Base-by-base conservation (phyloP, 2,113 vertebrate species). In the Circaetus gallicus region DNA sequence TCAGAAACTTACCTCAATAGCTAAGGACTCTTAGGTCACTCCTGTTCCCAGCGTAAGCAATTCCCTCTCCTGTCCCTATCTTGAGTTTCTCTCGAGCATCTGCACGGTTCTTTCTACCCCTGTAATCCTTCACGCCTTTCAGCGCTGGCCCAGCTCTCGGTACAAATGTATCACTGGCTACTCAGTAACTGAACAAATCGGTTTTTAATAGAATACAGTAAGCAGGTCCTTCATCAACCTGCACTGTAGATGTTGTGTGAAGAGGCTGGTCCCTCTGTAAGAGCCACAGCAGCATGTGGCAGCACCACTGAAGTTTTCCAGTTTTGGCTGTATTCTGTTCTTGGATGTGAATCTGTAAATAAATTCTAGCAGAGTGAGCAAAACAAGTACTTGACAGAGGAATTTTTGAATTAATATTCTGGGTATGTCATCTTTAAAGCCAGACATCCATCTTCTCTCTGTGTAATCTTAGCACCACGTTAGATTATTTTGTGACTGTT, bases 281-380 rank as follows among this genome's bases (percentile, higher is more conserved):
- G 63, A 89, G 76, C 81, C 77, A 80, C 72, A 55, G 38, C 43
- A 90, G 18, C 79, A 31, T 0, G 17, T 91, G 86, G 83, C 73
- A 95, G 91, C 91, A 96, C 84, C 94, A 67, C 15, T 62, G 58
- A 91, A 80, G n/a, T 74, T 82, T 69, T 61, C 73, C 66, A 61
- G 5, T 87, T 66, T 79, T 47, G 86, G 80, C 66, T 96, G 83
- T 94, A 36, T 80, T 74, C 82, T 94, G 85, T 24, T 82, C 78
- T 88, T 65, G 52, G 73, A 87, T 91, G 85, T 96, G 84, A 96
- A 86, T 81, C 71, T 95, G 78, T 83, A 93, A 97, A 92, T 95
- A 95, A 94, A 89, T 92, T 53, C 74, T 90, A 92, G 84, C 77
- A 89, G 36, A 95, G 72, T 92, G 52, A 96, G 65, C 76, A 83